A percentile compares a stretch with the other conserved stretches of the same genome.
Conservation (phyloP, 2,113 vertebrate genomes). For the Malaclemys terrapin region DNA sequence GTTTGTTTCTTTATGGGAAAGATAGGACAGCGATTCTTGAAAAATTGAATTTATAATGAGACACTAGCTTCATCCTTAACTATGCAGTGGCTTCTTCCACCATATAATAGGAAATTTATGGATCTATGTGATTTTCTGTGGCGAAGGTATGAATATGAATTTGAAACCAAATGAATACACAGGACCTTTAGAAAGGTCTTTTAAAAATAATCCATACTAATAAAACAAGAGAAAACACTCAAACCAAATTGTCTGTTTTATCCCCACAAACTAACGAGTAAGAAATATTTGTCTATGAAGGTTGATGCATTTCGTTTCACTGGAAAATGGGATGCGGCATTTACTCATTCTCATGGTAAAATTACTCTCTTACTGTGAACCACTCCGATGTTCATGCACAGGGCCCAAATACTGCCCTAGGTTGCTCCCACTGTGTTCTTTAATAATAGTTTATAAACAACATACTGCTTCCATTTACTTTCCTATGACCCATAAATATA, state of each 20-base stretch:
- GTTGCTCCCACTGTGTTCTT: not conserved
- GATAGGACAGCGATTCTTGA: not conserved
- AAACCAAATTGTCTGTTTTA: not conserved
- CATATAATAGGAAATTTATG: not conserved
- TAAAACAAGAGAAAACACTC: not conserved
- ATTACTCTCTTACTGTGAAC: not conserved
- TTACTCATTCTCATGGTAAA: not conserved
- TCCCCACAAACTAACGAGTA: not conserved
- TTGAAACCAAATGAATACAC: not conserved
- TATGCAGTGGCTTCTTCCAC: not conserved
- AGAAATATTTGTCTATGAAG: not conserved
- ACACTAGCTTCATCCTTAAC: not conserved
- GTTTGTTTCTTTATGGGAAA: not conserved
- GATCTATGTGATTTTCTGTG: constrained; percentile 23
- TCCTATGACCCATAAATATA: not conserved
- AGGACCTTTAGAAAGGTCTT: constrained; percentile 11
- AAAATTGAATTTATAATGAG: not conserved
- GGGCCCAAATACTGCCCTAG: not conserved
- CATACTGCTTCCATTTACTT: not conserved
- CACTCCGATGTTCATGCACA: not conserved
- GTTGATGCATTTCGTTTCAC: not conserved
- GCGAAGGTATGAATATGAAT: not conserved
- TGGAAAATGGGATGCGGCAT: not conserved
- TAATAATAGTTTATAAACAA: not conserved
- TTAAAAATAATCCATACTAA: constrained; percentile 27